Evolutionary conservation across 2,113 vertebrate genomes (phyloP).

Genomic region (Pelmatolapia mariae): DNA sequence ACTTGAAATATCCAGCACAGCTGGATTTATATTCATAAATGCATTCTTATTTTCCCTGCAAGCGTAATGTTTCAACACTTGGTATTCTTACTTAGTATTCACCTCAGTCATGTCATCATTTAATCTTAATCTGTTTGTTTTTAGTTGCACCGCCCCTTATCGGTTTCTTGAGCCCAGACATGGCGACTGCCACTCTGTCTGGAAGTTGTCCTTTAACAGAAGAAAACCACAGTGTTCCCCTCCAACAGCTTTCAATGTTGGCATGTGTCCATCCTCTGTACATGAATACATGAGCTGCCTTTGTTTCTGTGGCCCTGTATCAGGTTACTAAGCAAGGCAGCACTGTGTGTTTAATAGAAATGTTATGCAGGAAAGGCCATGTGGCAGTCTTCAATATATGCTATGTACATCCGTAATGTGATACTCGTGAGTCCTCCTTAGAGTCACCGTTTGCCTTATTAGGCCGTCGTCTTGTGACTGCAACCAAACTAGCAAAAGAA

Average conservation of each 20-base stretch:
- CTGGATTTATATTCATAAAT: constrained; percentile 12
- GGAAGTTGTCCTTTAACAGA: constrained; percentile 33
- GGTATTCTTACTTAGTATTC: not conserved
- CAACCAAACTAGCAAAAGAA: constrained; percentile 42
- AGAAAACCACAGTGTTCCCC: constrained; percentile 36
- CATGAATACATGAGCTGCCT: constrained; percentile 66
- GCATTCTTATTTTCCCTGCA: not conserved
- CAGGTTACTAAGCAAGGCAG: constrained; percentile 61
- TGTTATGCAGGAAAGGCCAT: constrained; percentile 61
- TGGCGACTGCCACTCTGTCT: constrained; percentile 33
- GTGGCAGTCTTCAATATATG: constrained; percentile 62
- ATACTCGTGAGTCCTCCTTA: constrained; percentile 62
- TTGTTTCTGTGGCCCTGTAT: constrained; percentile 59
- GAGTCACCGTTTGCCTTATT: constrained; percentile 63
- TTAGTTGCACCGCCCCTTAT: not conserved
- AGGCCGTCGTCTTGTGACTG: constrained; percentile 57
- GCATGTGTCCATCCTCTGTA: constrained; percentile 62
- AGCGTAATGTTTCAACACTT: constrained; percentile 9
- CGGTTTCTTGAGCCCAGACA: not conserved
- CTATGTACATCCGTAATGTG: constrained; percentile 64
- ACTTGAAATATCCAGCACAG: constrained; percentile 20
- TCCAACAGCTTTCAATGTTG: constrained; percentile 40
- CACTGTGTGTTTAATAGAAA: constrained; percentile 54
- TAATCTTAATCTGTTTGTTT: constrained; percentile 20
- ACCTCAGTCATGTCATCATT: not conserved